A percentile compares a stretch with the other conserved stretches of the same genome.
Evolutionary conservation across 92 coral and sea anemone species (phyloP).

Genomic region (Phenganax stokvisi): DNA sequence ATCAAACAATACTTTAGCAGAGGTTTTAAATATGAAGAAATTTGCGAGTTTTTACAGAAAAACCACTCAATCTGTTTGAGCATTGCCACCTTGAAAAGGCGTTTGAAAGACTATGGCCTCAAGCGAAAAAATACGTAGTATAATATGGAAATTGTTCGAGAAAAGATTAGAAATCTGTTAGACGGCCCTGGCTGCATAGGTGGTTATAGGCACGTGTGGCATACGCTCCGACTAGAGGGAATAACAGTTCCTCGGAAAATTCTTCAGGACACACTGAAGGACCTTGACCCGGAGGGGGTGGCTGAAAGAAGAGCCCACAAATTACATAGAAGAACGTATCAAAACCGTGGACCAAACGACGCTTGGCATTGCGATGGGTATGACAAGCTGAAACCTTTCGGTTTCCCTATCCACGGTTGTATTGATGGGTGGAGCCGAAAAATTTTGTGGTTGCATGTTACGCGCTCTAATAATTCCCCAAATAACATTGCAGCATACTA

Average conservation of each 20-base stretch:
- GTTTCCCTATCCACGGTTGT: conserved; percentile 54
- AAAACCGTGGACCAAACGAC: conserved; percentile 41
- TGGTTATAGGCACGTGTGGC: conserved; percentile 49
- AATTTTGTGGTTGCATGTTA: conserved; percentile 35
- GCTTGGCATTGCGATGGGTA: conserved; percentile 53
- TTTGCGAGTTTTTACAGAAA: conserved; percentile 36
- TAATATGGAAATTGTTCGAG: conserved; percentile 38
- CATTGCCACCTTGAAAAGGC: conserved; percentile 32
- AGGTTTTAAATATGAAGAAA: conserved; percentile 25
- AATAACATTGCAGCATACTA: conserved; percentile 32
- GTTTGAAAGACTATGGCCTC: conserved; percentile 30
- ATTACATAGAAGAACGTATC: conserved; percentile 47
- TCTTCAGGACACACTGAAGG: conserved; percentile 38
- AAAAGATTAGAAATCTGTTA: conserved; percentile 17
- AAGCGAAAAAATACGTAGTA: conserved; percentile 5
- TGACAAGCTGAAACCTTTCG: conserved; percentile 39
- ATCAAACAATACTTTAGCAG: conserved; percentile 1
- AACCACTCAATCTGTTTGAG: conserved; percentile 38
- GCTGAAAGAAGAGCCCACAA: conserved; percentile 43
- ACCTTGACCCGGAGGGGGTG: conserved; percentile 53
- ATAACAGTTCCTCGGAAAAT: conserved; percentile 40
- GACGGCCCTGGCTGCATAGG: conserved; percentile 48
- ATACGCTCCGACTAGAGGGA: conserved; percentile 36
- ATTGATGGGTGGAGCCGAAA: conserved; percentile 42
- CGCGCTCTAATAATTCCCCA: conserved; percentile 38